Evolutionary conservation across 1,140 invertebrate genomes (phyloP).

Genomic region (Sinonovacula constricta): DNA sequence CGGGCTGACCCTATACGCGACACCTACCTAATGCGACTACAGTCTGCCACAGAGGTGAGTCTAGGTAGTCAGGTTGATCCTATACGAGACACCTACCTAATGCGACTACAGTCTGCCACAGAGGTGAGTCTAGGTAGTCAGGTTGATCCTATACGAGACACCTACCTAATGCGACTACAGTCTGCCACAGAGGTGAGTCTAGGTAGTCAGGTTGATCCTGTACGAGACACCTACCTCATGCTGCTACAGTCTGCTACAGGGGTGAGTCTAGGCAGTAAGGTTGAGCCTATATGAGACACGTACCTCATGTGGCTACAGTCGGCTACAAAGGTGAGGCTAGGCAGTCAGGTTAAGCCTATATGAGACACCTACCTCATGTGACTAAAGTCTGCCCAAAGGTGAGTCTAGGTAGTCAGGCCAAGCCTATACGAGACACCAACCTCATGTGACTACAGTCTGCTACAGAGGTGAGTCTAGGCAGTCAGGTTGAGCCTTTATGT

Average conservation of each 20-base stretch:
- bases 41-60: conserved; percentile 88
- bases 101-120: conserved; percentile 86
- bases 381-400: conserved; percentile 87
- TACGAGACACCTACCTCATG: conserved; percentile 88
- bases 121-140: conserved; percentile 92
- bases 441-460: conserved; percentile 87
- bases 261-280: conserved; percentile 88
- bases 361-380: conserved; percentile 88
- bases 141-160: conserved; percentile 88
- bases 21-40: conserved; percentile 87
- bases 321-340: conserved; percentile 85
- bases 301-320: conserved; percentile 88
- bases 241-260: conserved; percentile 87
- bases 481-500: conserved; percentile 89
- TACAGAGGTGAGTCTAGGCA: conserved; percentile 88
- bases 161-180: conserved; percentile 87
- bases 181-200: conserved; percentile 87
- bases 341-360: conserved; percentile 90
- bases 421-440: conserved; percentile 88
- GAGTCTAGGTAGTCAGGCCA: conserved; percentile 90
- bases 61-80: conserved; percentile 91
- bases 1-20: conserved; percentile 89
- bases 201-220: conserved; percentile 90
- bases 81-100: conserved; percentile 88
- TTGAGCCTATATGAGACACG: conserved; percentile 88